These are phyloP conservation scores for Gymnarchus niloticus DNA, from an alignment of 2,113 vertebrate species.

Conservation along the genomic window DNA sequence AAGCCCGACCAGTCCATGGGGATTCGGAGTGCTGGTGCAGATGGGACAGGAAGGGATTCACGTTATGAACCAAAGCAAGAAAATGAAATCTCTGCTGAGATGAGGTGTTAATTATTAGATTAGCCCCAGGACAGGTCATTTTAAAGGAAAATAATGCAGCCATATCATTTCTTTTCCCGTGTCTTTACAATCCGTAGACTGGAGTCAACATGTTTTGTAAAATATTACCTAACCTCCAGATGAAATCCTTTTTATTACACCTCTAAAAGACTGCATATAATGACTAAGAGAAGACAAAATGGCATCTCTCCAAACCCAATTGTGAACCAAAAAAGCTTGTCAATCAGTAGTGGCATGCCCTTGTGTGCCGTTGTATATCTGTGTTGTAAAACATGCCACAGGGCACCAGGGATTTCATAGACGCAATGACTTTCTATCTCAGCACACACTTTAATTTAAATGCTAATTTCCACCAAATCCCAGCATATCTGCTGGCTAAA, in stretches of 20 bases:
- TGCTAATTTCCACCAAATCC: constrained; percentile 21
- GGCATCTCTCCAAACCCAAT: not conserved
- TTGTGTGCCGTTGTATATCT: constrained; percentile 7
- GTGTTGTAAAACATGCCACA: constrained; percentile 16
- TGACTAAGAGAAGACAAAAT: not conserved
- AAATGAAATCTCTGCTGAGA: not conserved
- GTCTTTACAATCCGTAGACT: not conserved
- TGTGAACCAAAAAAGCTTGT: constrained; percentile 4
- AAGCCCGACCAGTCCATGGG: too few species aligned
- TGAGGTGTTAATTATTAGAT: not conserved
- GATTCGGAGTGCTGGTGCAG: not conserved
- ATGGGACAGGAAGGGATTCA: not conserved
- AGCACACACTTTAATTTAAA: constrained; percentile 24
- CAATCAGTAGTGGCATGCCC: not conserved
- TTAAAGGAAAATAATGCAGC: not conserved
- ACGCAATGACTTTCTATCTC: constrained; percentile 16
- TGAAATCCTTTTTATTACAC: not conserved
- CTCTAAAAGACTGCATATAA: not conserved
- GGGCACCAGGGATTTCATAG: constrained; percentile 15
- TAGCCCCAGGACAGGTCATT: not conserved
- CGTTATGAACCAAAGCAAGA: not conserved
- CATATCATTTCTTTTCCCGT: not conserved
- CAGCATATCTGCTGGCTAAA: constrained; percentile 21
- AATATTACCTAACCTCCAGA: not conserved
- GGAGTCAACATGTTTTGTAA: not conserved